phyloP scores from a whole-genome alignment of 2,888 invertebrate species.

The Hipparchia sbordonii region DNA sequence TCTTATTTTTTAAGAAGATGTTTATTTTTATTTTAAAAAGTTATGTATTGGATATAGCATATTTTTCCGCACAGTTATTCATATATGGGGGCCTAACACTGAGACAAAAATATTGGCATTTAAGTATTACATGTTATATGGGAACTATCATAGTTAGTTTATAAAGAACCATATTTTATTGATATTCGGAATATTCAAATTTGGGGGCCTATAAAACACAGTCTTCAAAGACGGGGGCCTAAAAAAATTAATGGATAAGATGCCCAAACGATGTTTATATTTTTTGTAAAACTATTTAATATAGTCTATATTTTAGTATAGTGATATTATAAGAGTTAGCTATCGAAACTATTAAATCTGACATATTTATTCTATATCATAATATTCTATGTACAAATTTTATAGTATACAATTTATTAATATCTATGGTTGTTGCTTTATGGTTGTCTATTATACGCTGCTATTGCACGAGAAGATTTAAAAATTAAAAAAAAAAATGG shows the following conservation, averaged over 20 bases:
- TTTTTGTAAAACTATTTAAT: constrained; percentile 15
- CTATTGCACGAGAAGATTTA: constrained; percentile 29
- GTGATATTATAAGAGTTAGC: not conserved
- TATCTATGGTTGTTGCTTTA: constrained; percentile 40
- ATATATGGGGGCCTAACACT: not conserved
- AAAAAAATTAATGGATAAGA: not conserved
- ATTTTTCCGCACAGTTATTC: not conserved
- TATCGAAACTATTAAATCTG: constrained; percentile 19
- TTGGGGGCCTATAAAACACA: too few species aligned
- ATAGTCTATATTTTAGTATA: constrained; percentile 9
- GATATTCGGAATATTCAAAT: not conserved
- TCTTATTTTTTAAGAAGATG: too few species aligned
- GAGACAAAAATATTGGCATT: not conserved
- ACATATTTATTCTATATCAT: constrained; percentile 32
- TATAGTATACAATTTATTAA: constrained; percentile 36
- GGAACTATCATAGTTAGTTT: not conserved
- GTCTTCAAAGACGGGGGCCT: not conserved
- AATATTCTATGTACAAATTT: constrained; percentile 39
- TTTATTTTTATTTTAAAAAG: too few species aligned
- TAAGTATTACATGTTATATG: constrained; percentile 2
- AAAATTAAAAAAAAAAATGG: not conserved
- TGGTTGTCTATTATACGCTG: constrained; percentile 24
- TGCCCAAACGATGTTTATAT: constrained; percentile 5
- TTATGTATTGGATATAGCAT: not conserved
- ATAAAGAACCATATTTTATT: not conserved